Conservation (phyloP, 2,113 vertebrate genomes). For the Prinia subflava region DNA sequence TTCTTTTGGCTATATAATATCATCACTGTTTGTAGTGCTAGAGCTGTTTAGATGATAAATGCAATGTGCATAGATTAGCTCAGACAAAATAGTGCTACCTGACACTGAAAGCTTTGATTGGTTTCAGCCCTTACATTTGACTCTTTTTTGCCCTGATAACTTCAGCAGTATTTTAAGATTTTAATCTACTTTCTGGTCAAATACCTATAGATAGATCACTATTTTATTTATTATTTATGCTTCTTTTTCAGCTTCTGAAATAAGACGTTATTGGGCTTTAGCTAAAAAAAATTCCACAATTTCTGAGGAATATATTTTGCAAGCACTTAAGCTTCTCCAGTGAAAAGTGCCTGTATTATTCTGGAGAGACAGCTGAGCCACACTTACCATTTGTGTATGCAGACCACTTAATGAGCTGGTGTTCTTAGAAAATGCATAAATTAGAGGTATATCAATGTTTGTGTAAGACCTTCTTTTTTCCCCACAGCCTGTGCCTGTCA, state of each 20-base stretch:
- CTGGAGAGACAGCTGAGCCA: background rate
- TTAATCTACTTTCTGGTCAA: constrained; percentile 68
- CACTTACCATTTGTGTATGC: background rate
- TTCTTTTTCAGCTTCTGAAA: constrained; percentile 47
- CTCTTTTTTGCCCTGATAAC: constrained; percentile 55
- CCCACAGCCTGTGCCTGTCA: background rate
- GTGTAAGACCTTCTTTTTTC: background rate
- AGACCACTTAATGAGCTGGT: background rate
- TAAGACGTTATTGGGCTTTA: constrained; percentile 27
- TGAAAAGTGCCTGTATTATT: background rate
- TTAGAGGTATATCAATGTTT: background rate
- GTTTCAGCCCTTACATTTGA: constrained; percentile 51
- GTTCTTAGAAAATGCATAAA: background rate
- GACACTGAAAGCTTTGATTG: constrained; percentile 52
- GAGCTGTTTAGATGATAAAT: constrained; percentile 68
- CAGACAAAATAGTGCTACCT: background rate
- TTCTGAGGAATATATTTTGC: background rate
- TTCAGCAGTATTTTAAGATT: constrained; percentile 70
- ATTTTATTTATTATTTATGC: constrained; percentile 52
- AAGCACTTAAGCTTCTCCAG: background rate
- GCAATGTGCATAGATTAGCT: constrained; percentile 59
- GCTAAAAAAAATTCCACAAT: background rate
- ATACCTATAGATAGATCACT: constrained; percentile 23
- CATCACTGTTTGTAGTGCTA: constrained; percentile 36
- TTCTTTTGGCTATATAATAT: constrained; percentile 45